These are phyloP conservation scores for Nerophis lumbriciformis DNA, from an alignment of 2,113 vertebrate genomes.

Conservation along the genomic window DNA sequence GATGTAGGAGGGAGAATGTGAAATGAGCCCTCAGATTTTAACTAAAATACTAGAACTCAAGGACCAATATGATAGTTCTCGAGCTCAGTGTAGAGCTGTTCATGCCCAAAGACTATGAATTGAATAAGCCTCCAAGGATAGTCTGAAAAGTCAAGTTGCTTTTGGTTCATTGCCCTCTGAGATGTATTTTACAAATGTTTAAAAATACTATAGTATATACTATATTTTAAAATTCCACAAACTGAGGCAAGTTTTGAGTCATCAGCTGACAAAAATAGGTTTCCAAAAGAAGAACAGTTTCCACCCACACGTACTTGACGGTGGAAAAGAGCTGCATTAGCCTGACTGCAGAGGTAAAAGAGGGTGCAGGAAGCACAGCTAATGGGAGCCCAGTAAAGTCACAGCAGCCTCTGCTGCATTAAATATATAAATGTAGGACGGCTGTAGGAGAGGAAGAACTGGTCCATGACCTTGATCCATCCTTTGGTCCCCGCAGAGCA, in stretches of 20 bases:
- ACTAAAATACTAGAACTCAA: no score
- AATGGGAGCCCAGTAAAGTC: slow-evolving; percentile 4
- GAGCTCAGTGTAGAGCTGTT: no score
- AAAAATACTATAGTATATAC: no score
- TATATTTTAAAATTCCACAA: slow-evolving; percentile 13
- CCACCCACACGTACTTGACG: neutral
- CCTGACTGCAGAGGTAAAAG: slow-evolving; percentile 25
- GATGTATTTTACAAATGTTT: no score
- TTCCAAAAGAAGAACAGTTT: no score
- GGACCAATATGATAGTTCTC: no score
- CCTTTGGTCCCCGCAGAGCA: neutral
- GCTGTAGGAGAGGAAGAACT: neutral
- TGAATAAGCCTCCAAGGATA: no score
- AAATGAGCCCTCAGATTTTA: no score
- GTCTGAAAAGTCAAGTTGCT: no score
- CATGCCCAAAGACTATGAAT: no score
- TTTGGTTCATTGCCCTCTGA: no score
- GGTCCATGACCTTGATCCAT: slow-evolving; percentile 6
- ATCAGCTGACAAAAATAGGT: neutral
- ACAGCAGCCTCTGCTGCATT: slow-evolving; percentile 10
- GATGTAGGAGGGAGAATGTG: no score
- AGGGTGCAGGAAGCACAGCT: slow-evolving; percentile 13
- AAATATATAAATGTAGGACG: slow-evolving; percentile 8
- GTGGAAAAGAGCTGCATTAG: neutral
- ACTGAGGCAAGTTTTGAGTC: neutral